These are phyloP conservation scores for Napeogenes sylphis DNA, from an alignment of 2,888 invertebrate genomes.

Conservation along the genomic window DNA sequence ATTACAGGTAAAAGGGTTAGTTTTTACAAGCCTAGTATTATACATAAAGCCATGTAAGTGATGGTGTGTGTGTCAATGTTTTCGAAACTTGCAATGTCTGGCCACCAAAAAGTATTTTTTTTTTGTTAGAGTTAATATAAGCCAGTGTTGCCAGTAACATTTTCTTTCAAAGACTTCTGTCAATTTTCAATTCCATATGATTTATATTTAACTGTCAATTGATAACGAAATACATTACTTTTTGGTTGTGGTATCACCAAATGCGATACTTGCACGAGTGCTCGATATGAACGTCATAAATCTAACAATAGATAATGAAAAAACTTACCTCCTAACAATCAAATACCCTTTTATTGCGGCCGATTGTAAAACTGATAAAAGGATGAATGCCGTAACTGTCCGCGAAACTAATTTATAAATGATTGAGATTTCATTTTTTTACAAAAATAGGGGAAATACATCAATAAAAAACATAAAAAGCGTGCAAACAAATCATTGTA, in stretches of 20 bases:
- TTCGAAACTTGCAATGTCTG: too few relatives aligned
- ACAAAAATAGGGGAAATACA: slow-evolving; percentile 36
- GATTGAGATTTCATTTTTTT: slow-evolving; percentile 75
- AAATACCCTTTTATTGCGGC: slow-evolving; percentile 72
- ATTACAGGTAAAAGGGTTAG: slow-evolving; percentile 64
- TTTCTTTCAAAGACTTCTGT: too few relatives aligned
- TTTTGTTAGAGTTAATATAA: too few relatives aligned
- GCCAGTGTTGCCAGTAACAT: too few relatives aligned
- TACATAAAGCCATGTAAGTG: neutral
- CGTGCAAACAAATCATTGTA: neutral
- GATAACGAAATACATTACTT: too few relatives aligned
- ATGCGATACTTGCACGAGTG: neutral
- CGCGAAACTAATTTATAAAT: slow-evolving; percentile 76
- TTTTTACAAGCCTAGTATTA: slow-evolving; percentile 12
- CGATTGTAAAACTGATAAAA: slow-evolving; percentile 72
- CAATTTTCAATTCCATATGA: too few relatives aligned
- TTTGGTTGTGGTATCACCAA: slow-evolving; percentile 25
- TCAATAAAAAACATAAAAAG: slow-evolving; percentile 4
- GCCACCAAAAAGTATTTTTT: too few relatives aligned
- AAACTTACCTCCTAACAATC: slow-evolving; percentile 60
- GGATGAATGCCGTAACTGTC: slow-evolving; percentile 71
- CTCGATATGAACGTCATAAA: slow-evolving; percentile 31
- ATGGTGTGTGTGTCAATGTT: too few relatives aligned
- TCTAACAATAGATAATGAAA: slow-evolving; percentile 56
- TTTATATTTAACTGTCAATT: too few relatives aligned